Base-by-base conservation (phyloP, 2,797 vertebrate species). In the Serranus cabrilla region DNA sequence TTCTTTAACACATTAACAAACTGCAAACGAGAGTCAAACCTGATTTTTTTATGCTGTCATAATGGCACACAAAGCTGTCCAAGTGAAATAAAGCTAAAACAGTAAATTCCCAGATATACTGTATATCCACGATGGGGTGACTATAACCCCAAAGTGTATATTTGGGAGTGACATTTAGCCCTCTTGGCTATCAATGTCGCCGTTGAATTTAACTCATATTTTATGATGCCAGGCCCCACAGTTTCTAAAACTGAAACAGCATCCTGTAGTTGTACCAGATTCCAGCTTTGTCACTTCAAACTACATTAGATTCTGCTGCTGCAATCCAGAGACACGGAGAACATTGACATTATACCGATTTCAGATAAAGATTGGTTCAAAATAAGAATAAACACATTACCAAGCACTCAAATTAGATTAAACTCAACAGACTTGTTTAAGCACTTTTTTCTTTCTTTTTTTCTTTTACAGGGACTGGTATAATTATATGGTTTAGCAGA, bases 401-500 rank as follows among this genome's bases (percentile, higher is more conserved):
- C 31, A 60, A 23, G 18, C 43, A 47, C n/a, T 64, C 61, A 13
- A 60, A 25, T 61, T 63, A 3, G n/a, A 40, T 42, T 25, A 37
- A 62, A 40, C 46, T 11, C 14, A 21, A 34, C 21, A 20, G 0
- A n/a, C 12, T 46, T 65, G 39, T 76, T 43, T 1, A 16, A 49
- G 11, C 34, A 49, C 27, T 3, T 27, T 9, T 23, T 62, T n/a
- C n/a, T n/a, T n/a, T n/a, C n/a, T n/a, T n/a, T n/a, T n/a, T n/a
- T n/a, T n/a, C n/a, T 49, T 21, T 11, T 27, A 14, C n/a, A 17
- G 27, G 34, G 13, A 54, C 21, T 31, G 13, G 7, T 66, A 7
- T 59, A 59, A 59, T 60, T 71, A 16, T 59, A 11, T 39, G 31
- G 43, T 71, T 37, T 40, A 59, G 20, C 23, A 54, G 21, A 37